These are phyloP conservation scores for Carduelis carduelis DNA, from an alignment of 2,797 vertebrate genomes.

Conservation along the genomic window DNA sequence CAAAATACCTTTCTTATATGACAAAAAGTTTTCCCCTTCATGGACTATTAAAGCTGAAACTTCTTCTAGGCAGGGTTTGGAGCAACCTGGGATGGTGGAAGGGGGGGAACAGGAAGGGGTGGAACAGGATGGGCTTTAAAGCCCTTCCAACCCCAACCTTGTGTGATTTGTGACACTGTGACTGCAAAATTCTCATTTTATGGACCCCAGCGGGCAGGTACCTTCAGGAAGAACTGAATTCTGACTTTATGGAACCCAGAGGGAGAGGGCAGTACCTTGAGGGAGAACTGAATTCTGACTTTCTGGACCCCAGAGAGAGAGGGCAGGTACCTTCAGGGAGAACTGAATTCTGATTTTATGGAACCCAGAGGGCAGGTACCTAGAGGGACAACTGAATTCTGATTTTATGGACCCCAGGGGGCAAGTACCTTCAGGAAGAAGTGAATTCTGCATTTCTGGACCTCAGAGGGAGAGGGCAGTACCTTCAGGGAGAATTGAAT, in stretches of 20 bases:
- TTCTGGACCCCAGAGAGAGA: neutral
- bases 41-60: neutral
- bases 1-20: neutral
- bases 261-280: neutral
- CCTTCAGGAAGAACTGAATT: too few species aligned
- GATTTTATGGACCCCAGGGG: neutral
- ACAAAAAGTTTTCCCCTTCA: neutral
- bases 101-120: neutral
- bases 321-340: neutral
- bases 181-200: neutral
- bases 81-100: neutral
- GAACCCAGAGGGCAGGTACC: neutral
- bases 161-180: too few species aligned
- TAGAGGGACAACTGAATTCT: too few species aligned
- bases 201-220: neutral
- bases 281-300: neutral
- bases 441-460: neutral
- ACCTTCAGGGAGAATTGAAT: too few species aligned
- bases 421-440: neutral
- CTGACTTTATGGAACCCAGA: neutral
- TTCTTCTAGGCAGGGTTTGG: neutral
- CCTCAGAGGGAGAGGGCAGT: neutral
- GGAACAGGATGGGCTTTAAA: neutral
- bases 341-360: neutral
- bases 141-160: neutral